These are phyloP conservation scores for Pseudococcus jackbeardsleyi DNA, from an alignment of 2,888 invertebrate species.

Conservation along the genomic window DNA sequence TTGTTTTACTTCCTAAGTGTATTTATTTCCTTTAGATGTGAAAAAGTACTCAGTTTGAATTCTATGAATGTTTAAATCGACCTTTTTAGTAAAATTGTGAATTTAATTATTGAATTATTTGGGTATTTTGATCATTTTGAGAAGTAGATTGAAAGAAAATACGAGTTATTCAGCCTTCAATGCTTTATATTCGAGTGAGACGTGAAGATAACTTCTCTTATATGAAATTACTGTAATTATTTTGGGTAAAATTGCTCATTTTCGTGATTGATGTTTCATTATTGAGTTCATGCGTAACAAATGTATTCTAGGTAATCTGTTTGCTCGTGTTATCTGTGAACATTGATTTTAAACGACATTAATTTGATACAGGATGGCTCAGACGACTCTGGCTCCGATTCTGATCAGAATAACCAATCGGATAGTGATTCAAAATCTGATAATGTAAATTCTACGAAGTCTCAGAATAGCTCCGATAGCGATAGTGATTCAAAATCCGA, in stretches of 20 bases:
- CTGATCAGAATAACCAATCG: conserved; percentile 67
- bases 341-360: conserved; percentile 62
- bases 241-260: too few species aligned
- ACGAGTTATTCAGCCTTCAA: too few species aligned
- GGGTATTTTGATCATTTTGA: not conserved
- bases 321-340: not conserved
- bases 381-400: conserved; percentile 79
- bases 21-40: not conserved
- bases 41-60: not conserved
- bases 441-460: conserved; percentile 58
- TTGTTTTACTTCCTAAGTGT: conserved; percentile 24
- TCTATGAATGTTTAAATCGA: not conserved
- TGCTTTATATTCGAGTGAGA: too few species aligned
- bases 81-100: not conserved
- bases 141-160: not conserved
- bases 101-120: not conserved
- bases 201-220: too few species aligned
- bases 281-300: too few species aligned
- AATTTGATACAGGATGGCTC: conserved; percentile 66
- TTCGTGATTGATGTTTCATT: too few species aligned
- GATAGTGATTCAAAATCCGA: conserved; percentile 67
- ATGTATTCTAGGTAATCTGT: not conserved
- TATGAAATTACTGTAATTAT: too few species aligned
- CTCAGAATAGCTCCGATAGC: conserved; percentile 57
- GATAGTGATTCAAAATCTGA: conserved; percentile 66